Base-by-base conservation (phyloP, 2,113 vertebrate genomes). In the Pantherophis guttatus region DNA sequence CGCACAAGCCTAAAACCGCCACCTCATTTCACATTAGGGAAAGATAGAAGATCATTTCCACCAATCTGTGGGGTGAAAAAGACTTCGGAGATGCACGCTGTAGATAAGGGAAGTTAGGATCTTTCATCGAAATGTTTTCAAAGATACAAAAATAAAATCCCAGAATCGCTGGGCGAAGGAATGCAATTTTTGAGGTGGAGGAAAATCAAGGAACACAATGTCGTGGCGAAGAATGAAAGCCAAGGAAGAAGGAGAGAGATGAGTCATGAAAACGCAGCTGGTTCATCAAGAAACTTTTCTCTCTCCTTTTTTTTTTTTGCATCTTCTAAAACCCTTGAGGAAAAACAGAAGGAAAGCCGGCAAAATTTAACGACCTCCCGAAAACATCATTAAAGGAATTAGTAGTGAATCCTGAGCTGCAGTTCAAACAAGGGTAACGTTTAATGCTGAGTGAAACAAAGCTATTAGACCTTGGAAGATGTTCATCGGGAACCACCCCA, bases 11-110 rank as follows among this genome's bases (percentile, higher is more conserved):
- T 62, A 11, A 11, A 62, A 62, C 3, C 2, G 9, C 24, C 29
- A 26, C 26, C 10, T 65, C 62, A 10, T 65, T 65, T 65, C 62
- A 29, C 62, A 11, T 12, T 29, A 65, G 9, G 17, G 59, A 62
- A 62, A 62, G 24, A 29, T 10, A 65, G 59, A 12, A 12, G 26
- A 29, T 29, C 59, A 11, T 65, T 65, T 5, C 62, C 62, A 65
- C 62, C 11, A 26, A 24, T 29, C 62, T 12, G 26, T 65, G 62
- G 62, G 10, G 62, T 65, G 62, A 12, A 65, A 65, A 65, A 65
- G 3, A 1, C 10, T 1, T 26, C 12, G 26, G 12, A 65, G 26
- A 26, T 5, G 0, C 26, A 12, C 0, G 26, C 26, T 29, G 26
- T 65, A 12, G 26, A 65, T 1, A 65, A 62, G 26, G 59, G 24